These are phyloP conservation scores for Tricholauxania praeusta DNA, from an alignment of 2,888 invertebrate genomes.

Conservation along the genomic window DNA sequence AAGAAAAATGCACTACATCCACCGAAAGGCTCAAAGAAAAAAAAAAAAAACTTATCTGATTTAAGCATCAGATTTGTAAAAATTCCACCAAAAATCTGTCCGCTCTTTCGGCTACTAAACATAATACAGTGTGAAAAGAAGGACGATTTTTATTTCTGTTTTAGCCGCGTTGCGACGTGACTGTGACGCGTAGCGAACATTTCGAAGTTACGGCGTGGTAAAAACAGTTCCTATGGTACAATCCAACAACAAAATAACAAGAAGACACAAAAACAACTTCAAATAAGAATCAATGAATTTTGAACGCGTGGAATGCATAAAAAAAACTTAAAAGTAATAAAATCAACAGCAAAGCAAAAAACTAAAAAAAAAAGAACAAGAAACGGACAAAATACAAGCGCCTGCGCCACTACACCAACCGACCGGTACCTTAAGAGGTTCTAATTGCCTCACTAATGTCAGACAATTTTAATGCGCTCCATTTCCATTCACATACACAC, in stretches of 20 bases:
- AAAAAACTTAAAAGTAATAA: slow-evolving; percentile 17
- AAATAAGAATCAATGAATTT: slow-evolving; percentile 38
- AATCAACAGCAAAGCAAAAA: slow-evolving; percentile 38
- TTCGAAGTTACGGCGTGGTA: neutral
- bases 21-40: slow-evolving; percentile 12
- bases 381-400: slow-evolving; percentile 52
- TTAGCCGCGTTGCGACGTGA: slow-evolving; percentile 17
- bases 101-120: neutral
- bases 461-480: slow-evolving; percentile 36
- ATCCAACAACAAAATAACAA: neutral
- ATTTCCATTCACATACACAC: neutral
- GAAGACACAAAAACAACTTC: slow-evolving; percentile 1
- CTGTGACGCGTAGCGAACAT: slow-evolving; percentile 12
- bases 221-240: slow-evolving; percentile 3
- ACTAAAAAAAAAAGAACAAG: neutral
- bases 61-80: neutral
- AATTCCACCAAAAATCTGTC: neutral
- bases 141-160: slow-evolving; percentile 24
- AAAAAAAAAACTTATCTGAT: slow-evolving; percentile 30
- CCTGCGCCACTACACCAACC: slow-evolving; percentile 34
- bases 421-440: slow-evolving; percentile 29
- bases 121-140: slow-evolving; percentile 29
- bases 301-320: slow-evolving; percentile 22
- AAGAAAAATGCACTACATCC: no score
- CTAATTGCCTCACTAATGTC: slow-evolving; percentile 40